Evolutionary conservation across 1,140 invertebrate genomes (phyloP).

Genomic region (Drosophila pallidifrons): DNA sequence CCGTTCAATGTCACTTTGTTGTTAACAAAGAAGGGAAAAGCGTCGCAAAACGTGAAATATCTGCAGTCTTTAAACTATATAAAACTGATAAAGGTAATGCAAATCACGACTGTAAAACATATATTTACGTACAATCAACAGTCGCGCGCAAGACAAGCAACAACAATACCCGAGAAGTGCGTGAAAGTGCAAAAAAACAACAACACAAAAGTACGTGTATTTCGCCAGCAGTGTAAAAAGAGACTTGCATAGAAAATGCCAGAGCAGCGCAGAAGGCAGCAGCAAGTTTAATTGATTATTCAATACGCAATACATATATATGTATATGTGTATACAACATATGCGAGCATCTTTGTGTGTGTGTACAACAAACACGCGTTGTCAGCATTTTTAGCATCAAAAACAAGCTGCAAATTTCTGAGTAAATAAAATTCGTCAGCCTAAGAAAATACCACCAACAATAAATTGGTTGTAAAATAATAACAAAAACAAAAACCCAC

Average conservation of each 20-base stretch:
- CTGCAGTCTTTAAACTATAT: slow-evolving; percentile 44
- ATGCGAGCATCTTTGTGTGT: slow-evolving; percentile 24
- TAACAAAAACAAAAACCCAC: slow-evolving; percentile 20
- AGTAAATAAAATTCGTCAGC: slow-evolving; percentile 72
- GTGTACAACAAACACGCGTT: slow-evolving; percentile 43
- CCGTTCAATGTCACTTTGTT: slow-evolving; percentile 57
- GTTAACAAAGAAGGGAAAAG: slow-evolving; percentile 71
- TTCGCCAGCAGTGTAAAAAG: slow-evolving; percentile 36
- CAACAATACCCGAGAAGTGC: slow-evolving; percentile 3
- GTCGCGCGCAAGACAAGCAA: not conserved
- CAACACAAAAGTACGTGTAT: not conserved
- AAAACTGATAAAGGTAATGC: slow-evolving; percentile 71
- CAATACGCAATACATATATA: slow-evolving; percentile 66
- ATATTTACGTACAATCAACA: slow-evolving; percentile 15
- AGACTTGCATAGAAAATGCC: slow-evolving; percentile 61
- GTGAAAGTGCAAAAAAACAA: slow-evolving; percentile 21
- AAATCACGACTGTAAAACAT: slow-evolving; percentile 42
- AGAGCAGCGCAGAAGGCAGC: slow-evolving; percentile 48
- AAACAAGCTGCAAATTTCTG: slow-evolving; percentile 57
- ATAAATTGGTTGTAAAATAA: not conserved
- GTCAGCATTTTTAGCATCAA: slow-evolving; percentile 61
- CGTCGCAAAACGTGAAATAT: slow-evolving; percentile 67
- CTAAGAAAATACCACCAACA: slow-evolving; percentile 17
- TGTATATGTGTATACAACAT: slow-evolving; percentile 21
- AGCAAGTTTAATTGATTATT: slow-evolving; percentile 77